These are phyloP conservation scores for Tigriopus japonicus DNA, from an alignment of 1,140 invertebrate species.

Conservation along the genomic window DNA sequence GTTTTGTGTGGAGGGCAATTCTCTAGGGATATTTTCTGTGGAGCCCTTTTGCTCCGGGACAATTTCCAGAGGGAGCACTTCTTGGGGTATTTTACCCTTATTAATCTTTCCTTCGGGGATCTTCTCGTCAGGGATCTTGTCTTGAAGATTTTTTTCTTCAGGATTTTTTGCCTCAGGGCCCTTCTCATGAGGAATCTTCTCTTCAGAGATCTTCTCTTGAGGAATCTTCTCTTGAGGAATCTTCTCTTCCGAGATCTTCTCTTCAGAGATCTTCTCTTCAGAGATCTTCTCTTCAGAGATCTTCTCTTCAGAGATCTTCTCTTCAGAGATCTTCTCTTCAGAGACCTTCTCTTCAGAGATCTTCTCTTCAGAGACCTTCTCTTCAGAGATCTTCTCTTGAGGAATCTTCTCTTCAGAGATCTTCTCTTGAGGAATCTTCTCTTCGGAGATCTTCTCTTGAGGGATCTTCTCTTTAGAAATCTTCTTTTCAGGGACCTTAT, in stretches of 20 bases:
- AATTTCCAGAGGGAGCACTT: too few species aligned
- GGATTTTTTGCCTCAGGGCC: not conserved
- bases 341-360: not conserved
- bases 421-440: not conserved
- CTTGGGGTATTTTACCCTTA: too few species aligned
- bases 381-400: not conserved
- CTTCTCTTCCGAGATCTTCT: not conserved
- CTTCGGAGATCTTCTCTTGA: not conserved
- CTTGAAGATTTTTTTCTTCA: not conserved
- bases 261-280: not conserved
- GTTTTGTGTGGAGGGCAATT: too few species aligned
- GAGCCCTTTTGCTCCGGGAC: too few species aligned
- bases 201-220: not conserved
- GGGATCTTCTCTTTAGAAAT: not conserved
- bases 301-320: not conserved
- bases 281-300: not conserved
- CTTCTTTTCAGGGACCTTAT: too few species aligned
- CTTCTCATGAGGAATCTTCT: not conserved
- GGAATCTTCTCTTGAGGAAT: not conserved
- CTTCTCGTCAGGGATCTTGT: too few species aligned
- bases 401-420: not conserved
- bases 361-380: not conserved
- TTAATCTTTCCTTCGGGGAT: too few species aligned
- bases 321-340: not conserved
- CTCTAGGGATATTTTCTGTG: too few species aligned